Conservation (phyloP, 2,888 invertebrate species). For the Neoascia interrupta region DNA sequence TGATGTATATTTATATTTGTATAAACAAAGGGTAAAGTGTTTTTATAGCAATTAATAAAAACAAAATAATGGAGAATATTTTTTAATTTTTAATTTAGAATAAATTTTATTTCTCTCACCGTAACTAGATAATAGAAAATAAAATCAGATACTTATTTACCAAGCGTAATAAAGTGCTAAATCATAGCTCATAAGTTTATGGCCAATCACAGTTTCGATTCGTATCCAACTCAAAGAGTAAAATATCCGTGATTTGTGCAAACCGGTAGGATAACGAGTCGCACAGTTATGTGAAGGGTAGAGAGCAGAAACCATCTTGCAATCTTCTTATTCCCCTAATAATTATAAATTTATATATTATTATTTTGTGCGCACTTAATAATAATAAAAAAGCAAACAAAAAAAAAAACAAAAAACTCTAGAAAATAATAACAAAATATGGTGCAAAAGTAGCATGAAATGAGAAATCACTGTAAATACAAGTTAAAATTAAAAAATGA, state of each 20-base stretch:
- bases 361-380: slow-evolving; percentile 41
- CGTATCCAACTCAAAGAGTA: slow-evolving; percentile 43
- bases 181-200: slow-evolving; percentile 16
- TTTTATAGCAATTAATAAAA: slow-evolving; percentile 11
- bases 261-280: slow-evolving; percentile 9
- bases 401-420: slow-evolving; percentile 5
- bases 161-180: slow-evolving; percentile 29
- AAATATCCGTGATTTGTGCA: slow-evolving; percentile 12
- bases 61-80: slow-evolving; percentile 17
- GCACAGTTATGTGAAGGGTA: slow-evolving; percentile 19
- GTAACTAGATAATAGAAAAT: slow-evolving; percentile 29
- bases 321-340: slow-evolving; percentile 37
- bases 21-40: background rate
- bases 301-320: slow-evolving; percentile 33
- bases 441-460: slow-evolving; percentile 44
- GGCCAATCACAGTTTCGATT: slow-evolving; percentile 10
- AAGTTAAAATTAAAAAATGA: slow-evolving; percentile 6
- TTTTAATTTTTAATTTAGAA: slow-evolving; percentile 32
- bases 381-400: background rate
- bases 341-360: slow-evolving; percentile 31
- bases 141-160: slow-evolving; percentile 28
- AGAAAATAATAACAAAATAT: slow-evolving; percentile 25
- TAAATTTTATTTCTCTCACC: slow-evolving; percentile 44
- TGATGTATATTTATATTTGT: slow-evolving; percentile 45
- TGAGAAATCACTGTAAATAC: slow-evolving; percentile 42